Evolutionary conservation across 1,140 invertebrate genomes (phyloP), one percentile per base, ranked within the genome.

Genomic region (Homarus americanus): DNA sequence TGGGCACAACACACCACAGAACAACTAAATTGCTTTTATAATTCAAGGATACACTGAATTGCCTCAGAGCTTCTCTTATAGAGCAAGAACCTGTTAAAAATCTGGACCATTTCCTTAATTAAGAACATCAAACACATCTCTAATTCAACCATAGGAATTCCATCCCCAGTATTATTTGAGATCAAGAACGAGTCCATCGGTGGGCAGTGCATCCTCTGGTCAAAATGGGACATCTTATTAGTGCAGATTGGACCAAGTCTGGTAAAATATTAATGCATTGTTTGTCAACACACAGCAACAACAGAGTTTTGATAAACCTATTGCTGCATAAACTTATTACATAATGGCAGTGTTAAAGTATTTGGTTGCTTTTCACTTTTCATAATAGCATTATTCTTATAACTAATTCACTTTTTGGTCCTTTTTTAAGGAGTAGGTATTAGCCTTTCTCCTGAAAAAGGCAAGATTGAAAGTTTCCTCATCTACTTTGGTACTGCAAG

Each of bases 201-300:
- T 69, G 63, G 63, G 63, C 63, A 69, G 63, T 69, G 63, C 28
- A 69, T 69, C 63, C 63, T 69, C 63, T 69, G n/a, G 63, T 32
- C 63, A 69, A 32, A 7, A 32, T 69, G 63, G n/a, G 12, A 69
- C 63, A 28, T 69, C 63, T 49, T 63, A 63, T 32, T 32, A 69
- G 63, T 69, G 0, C n/a, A 69, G 63, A 69, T 32, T 32, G 28
- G 63, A 69, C 63, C 63, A 69, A 20, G 53, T 58, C 12, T 32
- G 63, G n/a, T 7, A 32, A 32, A 7, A 69, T 3, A 9, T 69
- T 32, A 69, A 28, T 28, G n/a, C 63, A 32, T 66, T 28, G n/a
- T 69, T 17, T 69, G 63, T 5, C 63, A 32, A 69, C 10, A 28
- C 12, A 32, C 1, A 32, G 32, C 3, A 7, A 69, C n/a, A 32